These are phyloP conservation scores for Drosophila cardini DNA, from an alignment of 1,140 invertebrate genomes.

Conservation along the genomic window DNA sequence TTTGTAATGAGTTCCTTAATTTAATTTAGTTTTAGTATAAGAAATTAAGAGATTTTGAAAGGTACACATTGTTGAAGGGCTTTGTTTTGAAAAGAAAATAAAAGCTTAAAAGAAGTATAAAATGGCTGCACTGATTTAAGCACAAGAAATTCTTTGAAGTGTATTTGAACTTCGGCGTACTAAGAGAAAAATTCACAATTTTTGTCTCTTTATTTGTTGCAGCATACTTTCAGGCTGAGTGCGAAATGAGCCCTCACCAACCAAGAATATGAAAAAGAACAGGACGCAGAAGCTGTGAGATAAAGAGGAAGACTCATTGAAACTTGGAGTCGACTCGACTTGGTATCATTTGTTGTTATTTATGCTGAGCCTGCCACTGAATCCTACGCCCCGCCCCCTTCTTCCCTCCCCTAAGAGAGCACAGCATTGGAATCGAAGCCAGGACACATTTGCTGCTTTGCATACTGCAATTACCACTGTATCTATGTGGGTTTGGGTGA, in stretches of 20 bases:
- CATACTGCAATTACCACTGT: conserved; percentile 44
- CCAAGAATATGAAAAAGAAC: conserved; percentile 1
- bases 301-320: conserved; percentile 54
- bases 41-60: too few relatives aligned
- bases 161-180: background rate
- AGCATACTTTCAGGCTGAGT: conserved; percentile 62
- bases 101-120: too few relatives aligned
- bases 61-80: too few relatives aligned
- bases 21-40: too few relatives aligned
- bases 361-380: conserved; percentile 71
- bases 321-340: conserved; percentile 3
- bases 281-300: conserved; percentile 32
- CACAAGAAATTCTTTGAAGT: background rate
- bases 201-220: conserved; percentile 11
- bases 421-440: conserved; percentile 9
- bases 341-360: conserved; percentile 77
- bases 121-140: too few relatives aligned
- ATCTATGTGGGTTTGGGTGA: conserved; percentile 12
- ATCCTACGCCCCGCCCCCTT: conserved; percentile 19
- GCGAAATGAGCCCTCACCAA: conserved; percentile 28
- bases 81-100: too few relatives aligned
- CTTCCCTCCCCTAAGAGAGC: conserved; percentile 2
- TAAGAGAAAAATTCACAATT: background rate
- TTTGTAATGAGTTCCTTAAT: too few relatives aligned
- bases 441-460: conserved; percentile 48